These are phyloP conservation scores for Entosphenus tridentatus DNA, from an alignment of 2,113 vertebrate species.

Conservation along the genomic window DNA sequence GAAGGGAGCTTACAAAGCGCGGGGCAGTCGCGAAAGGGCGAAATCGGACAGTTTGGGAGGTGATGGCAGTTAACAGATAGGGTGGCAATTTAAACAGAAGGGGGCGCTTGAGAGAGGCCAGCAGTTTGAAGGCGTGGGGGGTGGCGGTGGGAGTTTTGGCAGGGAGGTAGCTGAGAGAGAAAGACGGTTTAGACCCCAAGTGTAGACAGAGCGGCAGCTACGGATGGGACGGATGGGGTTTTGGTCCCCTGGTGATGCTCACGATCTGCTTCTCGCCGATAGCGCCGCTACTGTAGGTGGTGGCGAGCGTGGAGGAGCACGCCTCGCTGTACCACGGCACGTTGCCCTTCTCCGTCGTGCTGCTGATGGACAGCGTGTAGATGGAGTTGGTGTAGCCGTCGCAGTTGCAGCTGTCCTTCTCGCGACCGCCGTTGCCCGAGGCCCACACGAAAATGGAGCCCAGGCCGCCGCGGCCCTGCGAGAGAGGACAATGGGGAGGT, in stretches of 20 bases:
- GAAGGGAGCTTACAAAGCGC: too few species aligned
- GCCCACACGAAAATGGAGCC: slow-evolving; percentile 99
- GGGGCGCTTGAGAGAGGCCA: neutral
- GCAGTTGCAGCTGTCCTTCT: slow-evolving; percentile 94
- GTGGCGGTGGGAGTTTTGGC: neutral
- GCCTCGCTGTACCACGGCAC: slow-evolving; percentile 98
- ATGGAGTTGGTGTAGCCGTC: slow-evolving; percentile 99
- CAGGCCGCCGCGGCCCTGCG: slow-evolving; percentile 52
- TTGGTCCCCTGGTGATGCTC: slow-evolving; percentile 19
- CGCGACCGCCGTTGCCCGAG: slow-evolving; percentile 71
- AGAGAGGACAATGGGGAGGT: too few species aligned
- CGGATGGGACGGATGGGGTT: neutral
- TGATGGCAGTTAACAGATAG: too few species aligned
- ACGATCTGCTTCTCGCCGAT: slow-evolving; percentile 90
- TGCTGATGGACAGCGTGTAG: slow-evolving; percentile 95
- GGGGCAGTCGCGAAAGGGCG: too few species aligned
- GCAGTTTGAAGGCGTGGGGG: fast-evolving
- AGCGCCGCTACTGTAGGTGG: slow-evolving; percentile 89
- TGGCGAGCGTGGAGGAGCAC: slow-evolving; percentile 88
- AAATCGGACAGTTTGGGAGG: too few species aligned
- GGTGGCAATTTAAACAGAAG: slow-evolving; percentile 8
- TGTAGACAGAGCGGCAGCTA: neutral
- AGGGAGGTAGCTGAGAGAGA: neutral
- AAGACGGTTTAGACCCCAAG: too few species aligned
- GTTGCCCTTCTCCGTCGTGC: slow-evolving; percentile 64